Percentiles rank a stretch among this genome's conserved stretches.
Evolutionary conservation across 2,888 invertebrate genomes (phyloP).

Genomic region (Teleiodes luculella): DNA sequence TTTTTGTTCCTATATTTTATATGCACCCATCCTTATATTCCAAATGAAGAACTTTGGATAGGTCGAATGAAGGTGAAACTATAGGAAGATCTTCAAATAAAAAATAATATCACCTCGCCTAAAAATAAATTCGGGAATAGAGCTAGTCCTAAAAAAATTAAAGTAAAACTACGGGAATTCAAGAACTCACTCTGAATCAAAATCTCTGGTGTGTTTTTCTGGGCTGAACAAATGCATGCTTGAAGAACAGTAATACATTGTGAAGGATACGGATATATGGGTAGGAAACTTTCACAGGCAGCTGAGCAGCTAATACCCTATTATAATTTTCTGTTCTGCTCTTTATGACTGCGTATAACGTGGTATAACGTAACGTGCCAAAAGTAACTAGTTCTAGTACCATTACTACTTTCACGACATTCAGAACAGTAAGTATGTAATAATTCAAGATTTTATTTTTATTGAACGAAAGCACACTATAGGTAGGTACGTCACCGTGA

Average conservation of each 20-base stretch:
- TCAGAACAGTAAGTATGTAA: slow-evolving; percentile 44
- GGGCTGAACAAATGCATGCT: not conserved
- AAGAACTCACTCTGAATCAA: not conserved
- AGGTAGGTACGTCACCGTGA: slow-evolving; percentile 65
- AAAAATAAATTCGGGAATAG: too few relatives aligned
- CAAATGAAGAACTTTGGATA: too few relatives aligned
- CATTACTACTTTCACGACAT: slow-evolving; percentile 53
- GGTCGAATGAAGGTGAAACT: too few relatives aligned
- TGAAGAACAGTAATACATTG: not conserved
- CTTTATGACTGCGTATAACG: too few relatives aligned
- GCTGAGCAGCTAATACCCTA: too few relatives aligned
- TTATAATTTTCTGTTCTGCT: too few relatives aligned
- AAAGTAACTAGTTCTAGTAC: not conserved
- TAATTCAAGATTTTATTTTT: slow-evolving; percentile 51
- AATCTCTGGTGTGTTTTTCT: not conserved
- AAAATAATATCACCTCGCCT: too few relatives aligned
- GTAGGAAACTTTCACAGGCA: not conserved
- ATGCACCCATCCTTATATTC: too few relatives aligned
- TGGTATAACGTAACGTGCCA: not conserved
- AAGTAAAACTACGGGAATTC: too few relatives aligned
- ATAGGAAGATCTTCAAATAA: too few relatives aligned
- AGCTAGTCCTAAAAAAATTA: too few relatives aligned
- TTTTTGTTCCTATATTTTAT: too few relatives aligned
- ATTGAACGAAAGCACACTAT: slow-evolving; percentile 54
- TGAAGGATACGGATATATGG: not conserved